These are phyloP conservation scores for Hyles euphorbiae DNA, from an alignment of 1,140 invertebrate genomes.

Conservation along the genomic window DNA sequence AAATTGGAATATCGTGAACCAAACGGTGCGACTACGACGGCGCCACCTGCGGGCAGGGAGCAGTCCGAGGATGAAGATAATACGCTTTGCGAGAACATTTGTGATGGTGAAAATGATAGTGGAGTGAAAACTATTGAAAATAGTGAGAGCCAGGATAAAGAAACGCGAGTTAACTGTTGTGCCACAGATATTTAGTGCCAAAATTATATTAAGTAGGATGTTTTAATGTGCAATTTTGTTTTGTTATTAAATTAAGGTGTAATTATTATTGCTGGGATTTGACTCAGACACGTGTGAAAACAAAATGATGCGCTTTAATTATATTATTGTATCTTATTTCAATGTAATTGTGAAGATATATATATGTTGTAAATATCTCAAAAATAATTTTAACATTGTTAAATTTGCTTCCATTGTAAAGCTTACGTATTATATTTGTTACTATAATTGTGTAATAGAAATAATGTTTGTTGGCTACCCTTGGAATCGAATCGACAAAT, in stretches of 20 bases:
- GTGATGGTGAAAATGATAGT: conserved; percentile 58
- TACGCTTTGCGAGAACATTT: conserved; percentile 39
- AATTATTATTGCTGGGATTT: conserved; percentile 60
- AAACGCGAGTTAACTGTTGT: conserved; percentile 72
- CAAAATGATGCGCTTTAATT: conserved; percentile 71
- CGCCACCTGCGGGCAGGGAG: conserved; percentile 44
- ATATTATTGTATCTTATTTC: conserved; percentile 57
- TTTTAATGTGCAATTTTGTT: conserved; percentile 75
- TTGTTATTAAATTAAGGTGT: conserved; percentile 68
- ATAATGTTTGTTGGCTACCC: conserved; percentile 44
- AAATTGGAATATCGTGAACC: conserved; percentile 81
- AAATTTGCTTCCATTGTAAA: conserved; percentile 69
- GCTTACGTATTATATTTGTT: conserved; percentile 57
- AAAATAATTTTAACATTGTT: conserved; percentile 65
- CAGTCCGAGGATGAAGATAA: conserved; percentile 68
- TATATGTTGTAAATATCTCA: conserved; percentile 65
- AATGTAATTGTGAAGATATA: conserved; percentile 40
- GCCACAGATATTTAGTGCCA: conserved; percentile 77
- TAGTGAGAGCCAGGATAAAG: conserved; percentile 58
- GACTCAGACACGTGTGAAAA: conserved; percentile 62
- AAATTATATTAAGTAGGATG: conserved; percentile 75
- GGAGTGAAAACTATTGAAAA: conserved; percentile 62
- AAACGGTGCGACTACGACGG: conserved; percentile 28
- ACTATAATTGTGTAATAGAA: conserved; percentile 50
- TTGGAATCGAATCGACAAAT: conserved; percentile 29